Evolutionary conservation across 2,888 invertebrate species (phyloP), one percentile per base, ranked within the genome.

Genomic region (Pandemis heparana): DNA sequence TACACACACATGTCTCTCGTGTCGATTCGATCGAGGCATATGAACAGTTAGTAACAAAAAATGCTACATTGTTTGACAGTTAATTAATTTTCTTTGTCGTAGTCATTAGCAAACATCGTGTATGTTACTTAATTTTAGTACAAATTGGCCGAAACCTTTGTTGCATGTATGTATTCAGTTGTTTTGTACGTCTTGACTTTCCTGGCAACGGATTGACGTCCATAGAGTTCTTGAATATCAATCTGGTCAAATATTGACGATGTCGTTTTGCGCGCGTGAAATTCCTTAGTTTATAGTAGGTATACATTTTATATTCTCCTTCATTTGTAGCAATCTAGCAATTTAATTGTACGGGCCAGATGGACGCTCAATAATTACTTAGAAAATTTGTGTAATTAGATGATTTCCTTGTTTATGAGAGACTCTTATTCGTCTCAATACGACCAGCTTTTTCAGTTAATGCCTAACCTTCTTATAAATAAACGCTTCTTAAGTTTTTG

Each of bases 191-290:
- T 62, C 18, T 12, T 61, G 8, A 18, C 0, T 43, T 43, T 62
- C 18, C 7, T 62, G 16, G 43, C 18, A 62, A 64, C 64, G 12
- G n/a, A 14, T 18, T 64, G 64, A 64, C 64, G 64, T 48, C 18
- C 62, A 43, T 62, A 60, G 60, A 60, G 38, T 8, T 56, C 56
- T 56, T 43, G 18, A 43, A 48, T 32, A 48, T 8, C 23, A 48
- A 38, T 2, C 64, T 64, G 64, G 9, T 32, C 48, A 64, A 64
- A 64, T 48, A 64, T 18, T 46, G 12, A 16, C 41, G n/a, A 3
- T 46, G 23, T 9, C 18, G 18, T 46, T 9, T 32, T 32, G 23
- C n/a, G 23, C 1, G n/a, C n/a, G 18, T 63, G 23, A 46, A 63
- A 63, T 63, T 64, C 64, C 23, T 18, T 62, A 32, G 56, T 23